Evolutionary conservation across 2,113 vertebrate genomes (phyloP), one percentile per base, ranked within the genome.

Genomic region (Odocoileus hemionus): DNA sequence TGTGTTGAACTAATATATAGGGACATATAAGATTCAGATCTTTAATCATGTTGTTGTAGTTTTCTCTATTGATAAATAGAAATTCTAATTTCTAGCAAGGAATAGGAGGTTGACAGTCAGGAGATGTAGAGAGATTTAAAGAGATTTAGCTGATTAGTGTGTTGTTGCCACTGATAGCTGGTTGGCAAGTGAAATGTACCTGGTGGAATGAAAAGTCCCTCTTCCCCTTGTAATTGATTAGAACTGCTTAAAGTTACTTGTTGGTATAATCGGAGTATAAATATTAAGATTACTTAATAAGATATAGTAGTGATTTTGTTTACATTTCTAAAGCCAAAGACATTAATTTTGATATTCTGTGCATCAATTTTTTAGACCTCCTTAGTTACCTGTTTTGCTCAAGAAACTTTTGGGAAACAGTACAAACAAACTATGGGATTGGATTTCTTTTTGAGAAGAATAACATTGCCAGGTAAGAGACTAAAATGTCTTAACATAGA

Each of bases 361-460:
- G 95, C n/a, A 97, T 99, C 98, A 98, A 76, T 97, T 98, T 98
- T 99, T 98, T 98, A 99, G 99, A 99, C 99, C 28, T 99, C 99
- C 97, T 99, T 99, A 98, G 99, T 99, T 98, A 99, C 99, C 82
- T 99, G 99, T 98, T 99, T 99, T 99, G 99, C 99, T 97, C 99
- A 99, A 99, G 99, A 99, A 98, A 99, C 99, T n/a, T 99, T 99
- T 98, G 99, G 99, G 98, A 99, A 99, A 98, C 99, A 99, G 98
- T 99, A 99, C 99, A 99, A 99, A 99, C 99, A 99, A 99, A 99
- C 99, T 97, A 99, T 99, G 97, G 99, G 99, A 98, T 98, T 99
- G 99, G 99, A 99, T 99, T 99, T 99, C 99, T 99, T 99, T 99
- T 99, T 99, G 99, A 99, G 99, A 99, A 99, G 99, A 98, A 99